Base-by-base conservation (phyloP, 2,888 invertebrate genomes). In the Acronicta aceris region DNA sequence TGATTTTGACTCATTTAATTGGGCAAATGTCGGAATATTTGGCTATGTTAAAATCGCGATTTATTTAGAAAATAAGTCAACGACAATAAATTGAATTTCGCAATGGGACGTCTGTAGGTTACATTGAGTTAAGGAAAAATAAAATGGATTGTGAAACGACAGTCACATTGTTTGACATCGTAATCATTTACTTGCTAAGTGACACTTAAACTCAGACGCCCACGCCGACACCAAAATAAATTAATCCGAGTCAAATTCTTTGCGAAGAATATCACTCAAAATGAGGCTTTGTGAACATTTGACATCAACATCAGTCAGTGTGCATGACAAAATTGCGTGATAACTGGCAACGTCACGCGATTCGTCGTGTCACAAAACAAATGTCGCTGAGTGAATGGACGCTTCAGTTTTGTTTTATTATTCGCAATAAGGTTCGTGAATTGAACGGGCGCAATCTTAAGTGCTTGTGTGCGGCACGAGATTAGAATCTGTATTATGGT, bases 401-500 rank as follows among this genome's bases (percentile, higher is more conserved):
- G 50, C 74, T 41, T 68, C 50, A 54, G 63, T 55, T 67, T 61
- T 68, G 25, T 43, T 71, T 73, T 68, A 73, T 51, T 59, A 36
- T 21, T 40, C 25, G 59, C 51, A 58, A 56, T 70, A 67, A 67
- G 45, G 13, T 25, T 65, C 12, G 49, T 61, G 48, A 16, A 61
- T 56, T 4, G 40, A 60, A 61, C 12, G 41, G 46, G 38, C 46
- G 12, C 42, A 67, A 57, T 56, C 49, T 66, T 43, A 56, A 56
- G 61, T 53, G 54, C 40, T 66, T 61, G 55, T 51, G 67, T 55
- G 52, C 49, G 61, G n/a, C 30, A 25, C 13, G n/a, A 51, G 43
- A 55, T 38, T 59, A 48, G 3, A 43, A 55, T 54, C 16, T 47
- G 15, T 42, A 21, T 65, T 53, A 17, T 38, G 36, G 42, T 42